A percentile compares a stretch with the other conserved stretches of the same genome.
Evolutionary conservation across 1,140 invertebrate genomes (phyloP).

Genomic region (Ectropis grisescens): DNA sequence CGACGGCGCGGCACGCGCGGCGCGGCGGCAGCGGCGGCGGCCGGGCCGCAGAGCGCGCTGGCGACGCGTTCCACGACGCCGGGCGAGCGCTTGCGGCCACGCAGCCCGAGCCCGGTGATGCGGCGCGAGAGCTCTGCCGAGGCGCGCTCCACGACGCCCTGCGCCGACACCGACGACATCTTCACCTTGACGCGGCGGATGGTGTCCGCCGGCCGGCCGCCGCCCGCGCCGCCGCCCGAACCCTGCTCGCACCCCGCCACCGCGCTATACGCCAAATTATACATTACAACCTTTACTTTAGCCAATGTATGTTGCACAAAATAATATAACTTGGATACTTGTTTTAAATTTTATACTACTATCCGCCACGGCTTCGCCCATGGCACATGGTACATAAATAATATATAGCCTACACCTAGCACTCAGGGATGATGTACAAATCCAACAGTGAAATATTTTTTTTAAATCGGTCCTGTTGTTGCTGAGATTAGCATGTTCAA

Average conservation of each 20-base stretch:
- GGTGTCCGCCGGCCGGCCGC: slow-evolving; percentile 46
- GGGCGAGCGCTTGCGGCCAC: slow-evolving; percentile 75
- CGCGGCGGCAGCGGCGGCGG: slow-evolving; percentile 28
- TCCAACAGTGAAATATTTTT: too few species aligned
- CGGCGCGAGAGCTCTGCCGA: slow-evolving; percentile 89
- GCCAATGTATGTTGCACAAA: too few species aligned
- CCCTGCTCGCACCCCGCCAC: slow-evolving; percentile 56
- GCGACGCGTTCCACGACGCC: slow-evolving; percentile 87
- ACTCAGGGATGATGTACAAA: too few species aligned
- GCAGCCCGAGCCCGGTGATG: slow-evolving; percentile 86
- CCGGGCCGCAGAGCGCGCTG: slow-evolving; percentile 81
- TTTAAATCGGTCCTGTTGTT: too few species aligned
- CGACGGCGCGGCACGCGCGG: slow-evolving; percentile 39
- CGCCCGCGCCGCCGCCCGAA: slow-evolving; percentile 20
- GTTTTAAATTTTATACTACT: too few species aligned
- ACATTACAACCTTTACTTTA: too few species aligned
- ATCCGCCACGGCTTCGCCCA: too few species aligned
- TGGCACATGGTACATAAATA: too few species aligned
- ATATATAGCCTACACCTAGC: too few species aligned
- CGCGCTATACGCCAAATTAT: slow-evolving; percentile 19
- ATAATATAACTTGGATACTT: too few species aligned
- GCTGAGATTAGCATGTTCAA: too few species aligned
- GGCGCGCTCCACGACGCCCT: slow-evolving; percentile 88
- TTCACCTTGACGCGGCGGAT: slow-evolving; percentile 66
- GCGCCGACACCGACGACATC: slow-evolving; percentile 77